phyloP scores from a whole-genome alignment of 37 sponge, comb jelly and placozoan species.

The Agelas oroides region DNA sequence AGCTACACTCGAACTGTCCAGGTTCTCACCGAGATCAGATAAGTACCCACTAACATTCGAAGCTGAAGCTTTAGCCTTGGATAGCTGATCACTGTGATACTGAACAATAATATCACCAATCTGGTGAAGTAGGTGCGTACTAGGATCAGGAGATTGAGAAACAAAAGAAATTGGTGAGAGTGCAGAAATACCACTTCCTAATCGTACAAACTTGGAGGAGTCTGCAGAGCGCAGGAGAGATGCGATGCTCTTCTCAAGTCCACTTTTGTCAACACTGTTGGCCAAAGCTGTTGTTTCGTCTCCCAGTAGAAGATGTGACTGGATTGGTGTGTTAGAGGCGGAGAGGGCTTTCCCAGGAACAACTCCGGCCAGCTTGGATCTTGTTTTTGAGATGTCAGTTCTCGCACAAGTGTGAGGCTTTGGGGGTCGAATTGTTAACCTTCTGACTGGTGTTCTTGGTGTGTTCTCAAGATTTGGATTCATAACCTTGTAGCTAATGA shows the following conservation, averaged over 20 bases:
- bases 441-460: not conserved
- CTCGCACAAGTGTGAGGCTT: conserved; percentile 52
- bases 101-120: conserved; percentile 13
- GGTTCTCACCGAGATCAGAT: not conserved
- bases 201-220: not conserved
- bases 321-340: conserved; percentile 10
- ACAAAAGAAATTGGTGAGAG: too few relatives aligned
- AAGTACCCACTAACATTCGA: not conserved
- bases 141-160: too few relatives aligned
- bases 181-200: too few relatives aligned
- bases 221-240: conserved; percentile 17
- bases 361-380: not conserved
- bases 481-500: too few relatives aligned
- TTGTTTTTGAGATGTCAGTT: conserved; percentile 10
- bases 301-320: not conserved
- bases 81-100: conserved; percentile 36
- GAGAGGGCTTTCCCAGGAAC: conserved; percentile 5
- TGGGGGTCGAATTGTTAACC: not conserved
- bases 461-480: too few relatives aligned
- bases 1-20: conserved; percentile 4
- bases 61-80: not conserved
- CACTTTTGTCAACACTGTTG: conserved; percentile 7
- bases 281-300: not conserved
- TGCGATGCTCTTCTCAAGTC: conserved; percentile 8
- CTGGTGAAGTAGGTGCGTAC: conserved; percentile 2